Evolutionary conservation across 2,797 vertebrate genomes (phyloP), one percentile per base, ranked within the genome.

Genomic region (Phrynocephalus guinanensis): DNA sequence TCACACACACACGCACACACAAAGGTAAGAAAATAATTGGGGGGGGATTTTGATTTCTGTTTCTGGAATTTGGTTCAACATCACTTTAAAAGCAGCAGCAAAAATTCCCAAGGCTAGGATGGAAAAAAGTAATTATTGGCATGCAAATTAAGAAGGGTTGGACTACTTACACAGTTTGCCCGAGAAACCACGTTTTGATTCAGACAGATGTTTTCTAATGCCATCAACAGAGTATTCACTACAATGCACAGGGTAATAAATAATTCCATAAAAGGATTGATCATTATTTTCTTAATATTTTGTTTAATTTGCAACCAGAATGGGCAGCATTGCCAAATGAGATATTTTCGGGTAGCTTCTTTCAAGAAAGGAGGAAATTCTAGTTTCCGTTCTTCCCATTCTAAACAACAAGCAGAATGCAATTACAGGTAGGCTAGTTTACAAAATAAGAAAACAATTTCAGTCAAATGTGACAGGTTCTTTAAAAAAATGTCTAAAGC

Each of bases 171-270:
- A 96, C 95, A 90, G 91, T 99, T 98, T 48, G 98, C 98, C 30
- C 88, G 88, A 85, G n/a, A 93, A 93, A 99, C 96, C 95, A 98
- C 95, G 0, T 0, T 1, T 63, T 93, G 4, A 92, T 90, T 97
- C 96, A 70, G 98, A 97, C 1, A 89, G 89, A 98, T 95, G 87
- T 98, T 95, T 88, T 99, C 98, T 95, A 99, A 93, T 72, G 98
- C 97, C 97, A 99, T 97, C 95, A 99, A 98, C 70, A 98, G 82
- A 0, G 98, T 98, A 92, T 99, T 99, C 94, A 98, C 94, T 1
- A 99, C 97, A 87, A 99, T 99, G 95, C 98, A 99, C 91, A 98
- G 88, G 10, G 97, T 98, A 95, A 99, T 97, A 86, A 97, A 94
- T 83, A 98, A 96, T 93, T 99, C 98, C 87, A 97, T 96, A 90